Conservation (phyloP, 92 coral and sea anemone genomes). For the Nematostella vectensis region DNA sequence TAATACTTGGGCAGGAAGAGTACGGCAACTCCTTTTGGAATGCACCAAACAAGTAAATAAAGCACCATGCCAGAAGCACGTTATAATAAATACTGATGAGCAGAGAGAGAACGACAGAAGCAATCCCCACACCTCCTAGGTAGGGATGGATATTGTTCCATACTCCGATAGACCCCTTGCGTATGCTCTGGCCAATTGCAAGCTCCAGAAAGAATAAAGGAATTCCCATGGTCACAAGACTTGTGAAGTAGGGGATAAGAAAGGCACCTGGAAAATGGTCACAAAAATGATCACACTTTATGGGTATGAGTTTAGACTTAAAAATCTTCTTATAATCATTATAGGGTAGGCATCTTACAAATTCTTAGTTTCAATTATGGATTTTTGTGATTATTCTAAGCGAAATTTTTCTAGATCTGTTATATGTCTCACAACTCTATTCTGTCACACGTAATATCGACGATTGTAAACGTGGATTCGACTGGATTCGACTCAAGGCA, state of each 20-base stretch:
- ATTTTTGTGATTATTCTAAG: too few species aligned
- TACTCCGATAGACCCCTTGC: conserved; percentile 88
- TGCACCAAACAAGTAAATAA: conserved; percentile 72
- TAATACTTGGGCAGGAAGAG: conserved; percentile 41
- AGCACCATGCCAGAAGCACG: conserved; percentile 90
- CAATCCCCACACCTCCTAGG: conserved; percentile 94
- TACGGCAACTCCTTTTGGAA: conserved; percentile 77
- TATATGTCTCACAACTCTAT: too few species aligned
- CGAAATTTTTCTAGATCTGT: too few species aligned
- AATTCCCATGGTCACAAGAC: conserved; percentile 76
- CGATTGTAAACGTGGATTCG: too few species aligned
- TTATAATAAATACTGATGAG: conserved; percentile 82
- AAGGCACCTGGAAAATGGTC: conserved; percentile 71
- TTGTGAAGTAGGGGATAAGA: conserved; percentile 71
- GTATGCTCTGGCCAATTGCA: conserved; percentile 89
- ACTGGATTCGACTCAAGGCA: too few species aligned
- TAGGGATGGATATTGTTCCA: conserved; percentile 94
- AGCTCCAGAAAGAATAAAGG: conserved; percentile 88
- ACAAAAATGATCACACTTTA: neutral
- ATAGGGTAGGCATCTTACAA: too few species aligned
- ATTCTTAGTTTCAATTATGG: too few species aligned
- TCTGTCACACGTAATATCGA: too few species aligned
- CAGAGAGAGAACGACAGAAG: conserved; percentile 70
- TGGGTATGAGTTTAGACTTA: too few species aligned
- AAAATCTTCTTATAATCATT: too few species aligned